A percentile compares a stretch with the other conserved stretches of the same genome.
phyloP scores from a whole-genome alignment of 2,888 invertebrate species.

The Hyalella azteca region DNA sequence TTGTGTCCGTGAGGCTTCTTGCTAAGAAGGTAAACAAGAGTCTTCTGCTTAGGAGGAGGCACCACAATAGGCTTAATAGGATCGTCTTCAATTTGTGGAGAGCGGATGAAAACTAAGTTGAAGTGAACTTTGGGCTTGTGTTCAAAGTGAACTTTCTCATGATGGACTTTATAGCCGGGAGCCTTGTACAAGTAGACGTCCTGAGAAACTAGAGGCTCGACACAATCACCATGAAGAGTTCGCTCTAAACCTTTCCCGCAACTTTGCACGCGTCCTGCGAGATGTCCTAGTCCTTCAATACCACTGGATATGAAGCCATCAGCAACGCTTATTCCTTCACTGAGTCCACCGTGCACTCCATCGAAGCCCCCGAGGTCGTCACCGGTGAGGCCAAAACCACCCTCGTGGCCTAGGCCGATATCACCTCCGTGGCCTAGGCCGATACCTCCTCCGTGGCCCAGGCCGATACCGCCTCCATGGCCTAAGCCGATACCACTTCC shows the following conservation, averaged over 20 bases:
- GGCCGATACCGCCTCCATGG: neutral
- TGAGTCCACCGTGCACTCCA: conserved; percentile 11
- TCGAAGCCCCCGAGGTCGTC: neutral
- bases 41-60: conserved; percentile 37
- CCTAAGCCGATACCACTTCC: conserved; percentile 9
- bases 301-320: conserved; percentile 1
- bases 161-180: conserved; percentile 14
- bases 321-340: conserved; percentile 8
- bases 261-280: neutral
- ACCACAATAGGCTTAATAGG: conserved; percentile 33
- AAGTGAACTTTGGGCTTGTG: conserved; percentile 33
- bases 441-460: neutral
- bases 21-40: conserved; percentile 32
- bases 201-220: conserved; percentile 25
- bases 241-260: conserved; percentile 19
- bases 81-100: neutral
- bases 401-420: neutral
- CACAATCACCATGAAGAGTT: conserved; percentile 15
- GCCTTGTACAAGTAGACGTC: conserved; percentile 32
- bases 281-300: conserved; percentile 10
- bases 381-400: neutral
- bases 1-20: conserved; percentile 6
- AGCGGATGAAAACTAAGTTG: conserved; percentile 18
- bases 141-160: neutral
- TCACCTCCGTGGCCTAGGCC: neutral